Conservation (phyloP, 2,888 invertebrate genomes). For the Allophyes oxyacanthae region DNA sequence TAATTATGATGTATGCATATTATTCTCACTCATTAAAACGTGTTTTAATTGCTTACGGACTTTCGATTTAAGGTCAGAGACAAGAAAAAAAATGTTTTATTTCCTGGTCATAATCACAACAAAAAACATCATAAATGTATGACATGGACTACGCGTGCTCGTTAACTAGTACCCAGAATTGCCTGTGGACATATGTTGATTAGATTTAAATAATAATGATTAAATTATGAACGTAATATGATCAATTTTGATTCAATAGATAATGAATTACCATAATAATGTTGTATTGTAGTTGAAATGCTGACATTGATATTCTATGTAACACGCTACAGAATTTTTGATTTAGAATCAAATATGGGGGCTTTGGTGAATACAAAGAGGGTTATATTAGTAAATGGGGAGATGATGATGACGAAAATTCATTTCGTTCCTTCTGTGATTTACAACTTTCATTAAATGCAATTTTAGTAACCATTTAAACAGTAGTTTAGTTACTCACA, state of each 20-base stretch:
- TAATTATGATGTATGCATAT: conserved; percentile 35
- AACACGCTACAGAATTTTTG: too few species aligned
- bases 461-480: too few species aligned
- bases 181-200: conserved; percentile 35
- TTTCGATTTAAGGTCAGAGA: conserved; percentile 56
- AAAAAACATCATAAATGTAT: conserved; percentile 42
- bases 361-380: too few species aligned
- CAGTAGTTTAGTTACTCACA: conserved; percentile 10
- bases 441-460: too few species aligned
- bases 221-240: conserved; percentile 24
- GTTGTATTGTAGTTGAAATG: not conserved
- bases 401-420: too few species aligned
- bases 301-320: not conserved
- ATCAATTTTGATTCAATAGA: conserved; percentile 29
- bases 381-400: too few species aligned
- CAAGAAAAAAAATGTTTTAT: conserved; percentile 49
- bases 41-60: conserved; percentile 58
- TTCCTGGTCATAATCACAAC: conserved; percentile 51
- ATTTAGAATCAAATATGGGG: too few species aligned
- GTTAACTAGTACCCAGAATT: conserved; percentile 27
- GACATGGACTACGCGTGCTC: conserved; percentile 33
- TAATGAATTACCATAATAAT: conserved; percentile 15
- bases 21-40: conserved; percentile 51
- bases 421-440: too few species aligned
- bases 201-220: conserved; percentile 35